These are phyloP conservation scores for Micrasema minimum DNA, from an alignment of 1,140 invertebrate species.

Conservation along the genomic window DNA sequence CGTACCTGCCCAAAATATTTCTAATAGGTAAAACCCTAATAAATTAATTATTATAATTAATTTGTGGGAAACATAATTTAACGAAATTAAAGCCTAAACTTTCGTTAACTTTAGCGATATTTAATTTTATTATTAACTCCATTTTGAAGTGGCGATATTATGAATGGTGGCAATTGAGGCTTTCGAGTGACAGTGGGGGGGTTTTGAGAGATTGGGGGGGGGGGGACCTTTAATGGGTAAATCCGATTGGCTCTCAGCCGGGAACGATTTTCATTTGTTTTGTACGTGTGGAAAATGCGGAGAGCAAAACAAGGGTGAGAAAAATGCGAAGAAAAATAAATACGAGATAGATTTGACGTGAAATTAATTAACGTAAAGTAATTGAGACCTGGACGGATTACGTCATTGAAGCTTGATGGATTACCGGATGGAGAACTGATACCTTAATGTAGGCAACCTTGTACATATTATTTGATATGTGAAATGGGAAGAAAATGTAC, in stretches of 20 bases:
- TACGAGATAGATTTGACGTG: constrained; percentile 49
- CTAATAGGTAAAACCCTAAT: too few species aligned
- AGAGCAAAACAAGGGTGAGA: constrained; percentile 11
- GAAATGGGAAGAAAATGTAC: too few species aligned
- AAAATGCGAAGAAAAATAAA: constrained; percentile 42
- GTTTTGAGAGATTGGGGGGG: background rate
- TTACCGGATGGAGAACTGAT: background rate
- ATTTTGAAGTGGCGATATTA: too few species aligned
- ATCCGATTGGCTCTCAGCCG: constrained; percentile 33
- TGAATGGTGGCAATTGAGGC: constrained; percentile 39
- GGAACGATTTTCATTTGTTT: constrained; percentile 28
- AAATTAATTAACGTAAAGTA: constrained; percentile 54
- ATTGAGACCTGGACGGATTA: constrained; percentile 52
- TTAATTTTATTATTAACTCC: too few species aligned
- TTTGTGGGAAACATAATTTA: too few species aligned
- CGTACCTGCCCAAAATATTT: too few species aligned
- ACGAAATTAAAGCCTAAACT: too few species aligned
- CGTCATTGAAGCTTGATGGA: constrained; percentile 42
- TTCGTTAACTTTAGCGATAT: too few species aligned
- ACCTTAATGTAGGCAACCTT: background rate
- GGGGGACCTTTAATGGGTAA: constrained; percentile 8
- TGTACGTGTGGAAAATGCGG: constrained; percentile 7
- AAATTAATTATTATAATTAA: too few species aligned
- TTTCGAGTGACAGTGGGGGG: background rate
- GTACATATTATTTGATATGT: background rate